A percentile compares a stretch with the other conserved stretches of the same genome.
Conservation (phyloP, 2,797 vertebrate species). For the Tragopan temminckii region DNA sequence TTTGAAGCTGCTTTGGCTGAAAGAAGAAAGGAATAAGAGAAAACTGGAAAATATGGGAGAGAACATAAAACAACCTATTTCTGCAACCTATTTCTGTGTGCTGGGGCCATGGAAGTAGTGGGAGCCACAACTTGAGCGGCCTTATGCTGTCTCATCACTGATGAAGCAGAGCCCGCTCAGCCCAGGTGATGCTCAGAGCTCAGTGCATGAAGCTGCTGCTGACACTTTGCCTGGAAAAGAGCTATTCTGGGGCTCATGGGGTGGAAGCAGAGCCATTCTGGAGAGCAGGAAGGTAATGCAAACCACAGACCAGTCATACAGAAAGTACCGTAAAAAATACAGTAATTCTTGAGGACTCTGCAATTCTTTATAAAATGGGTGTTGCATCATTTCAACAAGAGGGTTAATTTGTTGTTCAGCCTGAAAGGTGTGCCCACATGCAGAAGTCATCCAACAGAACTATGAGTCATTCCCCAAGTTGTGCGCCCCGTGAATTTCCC, state of each 20-base stretch:
- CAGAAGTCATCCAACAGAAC: not conserved
- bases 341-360: not conserved
- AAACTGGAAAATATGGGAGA: not conserved
- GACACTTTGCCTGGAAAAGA: not conserved
- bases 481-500: fast-evolving
- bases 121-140: not conserved
- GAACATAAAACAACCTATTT: not conserved
- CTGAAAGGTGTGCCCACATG: not conserved
- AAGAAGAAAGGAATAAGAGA: not conserved
- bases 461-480: not conserved
- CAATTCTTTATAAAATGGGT: not conserved
- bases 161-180: not conserved
- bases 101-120: not conserved
- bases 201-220: not conserved
- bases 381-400: not conserved
- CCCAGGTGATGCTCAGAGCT: not conserved
- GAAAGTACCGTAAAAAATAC: not conserved
- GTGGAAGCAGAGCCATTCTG: not conserved
- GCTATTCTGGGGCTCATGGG: not conserved
- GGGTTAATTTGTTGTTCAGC: not conserved
- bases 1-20: not conserved
- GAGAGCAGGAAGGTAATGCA: not conserved
- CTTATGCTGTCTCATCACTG: not conserved
- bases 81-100: not conserved
- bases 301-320: not conserved